Evolutionary conservation across 2,888 invertebrate genomes (phyloP).

Genomic region (Mythimna impura): DNA sequence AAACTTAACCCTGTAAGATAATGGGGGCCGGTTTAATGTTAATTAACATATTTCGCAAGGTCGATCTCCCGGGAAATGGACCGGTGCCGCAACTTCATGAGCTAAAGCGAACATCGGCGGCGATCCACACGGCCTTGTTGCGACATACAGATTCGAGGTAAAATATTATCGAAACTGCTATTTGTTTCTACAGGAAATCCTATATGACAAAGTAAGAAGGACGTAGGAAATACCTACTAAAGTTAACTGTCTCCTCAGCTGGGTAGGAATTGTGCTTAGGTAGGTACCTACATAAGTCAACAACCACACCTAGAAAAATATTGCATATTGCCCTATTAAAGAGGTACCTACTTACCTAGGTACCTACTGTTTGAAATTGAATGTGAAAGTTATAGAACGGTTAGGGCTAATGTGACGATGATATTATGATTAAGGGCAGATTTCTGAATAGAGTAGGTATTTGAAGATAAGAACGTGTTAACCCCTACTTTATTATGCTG

Average conservation of each 20-base stretch:
- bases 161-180: slow-evolving; percentile 32
- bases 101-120: slow-evolving; percentile 4
- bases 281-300: neutral
- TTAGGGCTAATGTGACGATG: no score
- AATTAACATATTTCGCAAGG: slow-evolving; percentile 16
- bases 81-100: slow-evolving; percentile 11
- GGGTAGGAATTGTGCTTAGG: neutral
- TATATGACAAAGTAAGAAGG: slow-evolving; percentile 3
- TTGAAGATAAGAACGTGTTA: no score
- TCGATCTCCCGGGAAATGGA: slow-evolving; percentile 10
- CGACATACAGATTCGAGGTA: slow-evolving; percentile 40
- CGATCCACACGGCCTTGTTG: slow-evolving; percentile 15
- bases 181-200: slow-evolving; percentile 14
- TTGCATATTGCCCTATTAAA: no score
- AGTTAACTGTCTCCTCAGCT: neutral
- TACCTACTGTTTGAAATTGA: no score
- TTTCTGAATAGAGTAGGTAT: no score
- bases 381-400: no score
- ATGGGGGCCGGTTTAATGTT: slow-evolving; percentile 9
- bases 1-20: slow-evolving; percentile 5
- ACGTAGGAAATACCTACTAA: neutral
- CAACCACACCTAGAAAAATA: neutral
- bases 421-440: no score
- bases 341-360: no score
- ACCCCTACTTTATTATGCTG: no score